phyloP scores from a whole-genome alignment of 2,888 invertebrate genomes.

The Cheilosia soror region DNA sequence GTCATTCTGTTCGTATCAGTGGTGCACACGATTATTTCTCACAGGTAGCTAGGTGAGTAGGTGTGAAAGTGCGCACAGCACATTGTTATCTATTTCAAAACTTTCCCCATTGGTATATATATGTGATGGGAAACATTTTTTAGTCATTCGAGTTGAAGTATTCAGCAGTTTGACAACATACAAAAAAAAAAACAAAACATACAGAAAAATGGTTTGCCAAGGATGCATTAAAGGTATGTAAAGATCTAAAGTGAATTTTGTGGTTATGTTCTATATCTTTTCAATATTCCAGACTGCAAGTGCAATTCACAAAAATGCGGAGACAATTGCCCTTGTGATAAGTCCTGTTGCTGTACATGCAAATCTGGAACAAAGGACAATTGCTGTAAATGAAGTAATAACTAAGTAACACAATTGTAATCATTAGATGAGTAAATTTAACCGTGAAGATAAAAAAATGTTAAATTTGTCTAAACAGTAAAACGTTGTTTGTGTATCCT shows the following conservation, averaged over 20 bases:
- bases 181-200: background rate
- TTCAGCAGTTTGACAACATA: background rate
- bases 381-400: constrained; percentile 18
- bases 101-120: background rate
- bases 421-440: no score
- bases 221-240: constrained; percentile 31
- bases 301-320: constrained; percentile 33
- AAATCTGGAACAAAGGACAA: constrained; percentile 23
- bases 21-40: constrained; percentile 19
- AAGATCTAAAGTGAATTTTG: background rate
- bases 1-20: constrained; percentile 11
- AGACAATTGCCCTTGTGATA: constrained; percentile 39
- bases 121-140: background rate
- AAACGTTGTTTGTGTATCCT: no score
- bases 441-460: no score
- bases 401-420: background rate
- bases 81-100: background rate
- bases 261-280: no score
- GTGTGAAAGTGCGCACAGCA: constrained; percentile 46
- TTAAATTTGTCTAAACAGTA: no score
- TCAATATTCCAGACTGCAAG: constrained; percentile 23
- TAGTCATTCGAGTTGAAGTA: background rate
- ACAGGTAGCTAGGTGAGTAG: no score
- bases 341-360: constrained; percentile 19
- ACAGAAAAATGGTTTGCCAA: constrained; percentile 36